A percentile compares a stretch with the other conserved stretches of the same genome.
Evolutionary conservation across 1,140 invertebrate genomes (phyloP).

Genomic region (Streblospio benedicti): DNA sequence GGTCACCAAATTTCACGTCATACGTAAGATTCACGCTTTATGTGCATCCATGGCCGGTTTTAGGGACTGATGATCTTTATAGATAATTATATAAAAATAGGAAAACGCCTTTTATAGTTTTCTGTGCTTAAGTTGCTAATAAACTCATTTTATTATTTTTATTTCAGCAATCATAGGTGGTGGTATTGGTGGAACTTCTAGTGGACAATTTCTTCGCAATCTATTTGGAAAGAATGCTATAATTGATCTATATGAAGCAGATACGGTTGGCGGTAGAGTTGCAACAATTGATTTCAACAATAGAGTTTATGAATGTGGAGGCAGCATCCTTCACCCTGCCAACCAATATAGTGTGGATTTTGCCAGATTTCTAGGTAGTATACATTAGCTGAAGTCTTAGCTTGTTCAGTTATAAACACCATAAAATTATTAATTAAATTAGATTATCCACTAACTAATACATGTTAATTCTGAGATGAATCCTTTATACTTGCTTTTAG

Average conservation of each 20-base stretch:
- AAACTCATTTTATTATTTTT: too few relatives aligned
- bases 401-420: not conserved
- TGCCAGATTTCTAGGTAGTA: constrained; percentile 50
- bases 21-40: too few relatives aligned
- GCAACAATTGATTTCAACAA: constrained; percentile 49
- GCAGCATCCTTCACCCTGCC: constrained; percentile 53
- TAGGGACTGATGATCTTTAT: too few relatives aligned
- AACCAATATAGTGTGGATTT: constrained; percentile 58
- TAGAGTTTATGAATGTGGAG: constrained; percentile 55
- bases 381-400: not conserved
- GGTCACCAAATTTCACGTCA: too few relatives aligned
- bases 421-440: not conserved
- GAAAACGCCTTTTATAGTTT: too few relatives aligned
- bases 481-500: not conserved
- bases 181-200: constrained; percentile 57
- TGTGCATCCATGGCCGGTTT: too few relatives aligned
- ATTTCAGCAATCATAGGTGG: constrained; percentile 56
- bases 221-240: constrained; percentile 51
- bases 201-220: constrained; percentile 54
- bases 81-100: too few relatives aligned
- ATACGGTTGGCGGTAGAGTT: constrained; percentile 54
- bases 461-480: not conserved
- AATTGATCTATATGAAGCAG: constrained; percentile 52
- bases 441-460: not conserved
- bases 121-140: too few relatives aligned